Conservation (phyloP, 2,113 vertebrate species). For the Lucifuga dentata region DNA sequence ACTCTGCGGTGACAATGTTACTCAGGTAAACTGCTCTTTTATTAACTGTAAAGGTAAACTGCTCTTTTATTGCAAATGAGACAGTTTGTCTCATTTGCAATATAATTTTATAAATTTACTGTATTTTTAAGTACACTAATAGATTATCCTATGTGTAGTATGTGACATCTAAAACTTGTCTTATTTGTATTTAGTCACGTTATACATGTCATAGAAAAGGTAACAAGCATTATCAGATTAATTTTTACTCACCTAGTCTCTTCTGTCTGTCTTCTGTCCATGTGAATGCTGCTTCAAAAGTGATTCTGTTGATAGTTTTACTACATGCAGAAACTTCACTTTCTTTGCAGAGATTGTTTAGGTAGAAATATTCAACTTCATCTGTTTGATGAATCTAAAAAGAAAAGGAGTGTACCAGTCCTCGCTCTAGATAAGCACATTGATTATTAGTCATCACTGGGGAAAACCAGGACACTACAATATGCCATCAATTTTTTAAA, state of each 20-base stretch:
- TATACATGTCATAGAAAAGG: too few relatives aligned
- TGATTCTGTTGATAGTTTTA: slow-evolving; percentile 9
- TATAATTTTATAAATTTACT: too few relatives aligned
- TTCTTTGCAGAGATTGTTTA: not conserved
- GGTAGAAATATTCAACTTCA: not conserved
- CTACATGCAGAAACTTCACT: not conserved
- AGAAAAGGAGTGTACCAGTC: slow-evolving; percentile 11
- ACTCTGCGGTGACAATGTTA: not conserved
- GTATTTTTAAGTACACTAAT: too few relatives aligned
- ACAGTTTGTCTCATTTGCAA: too few relatives aligned
- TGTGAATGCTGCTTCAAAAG: slow-evolving; percentile 2
- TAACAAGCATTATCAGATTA: slow-evolving; percentile 9
- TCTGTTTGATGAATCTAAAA: slow-evolving; percentile 4
- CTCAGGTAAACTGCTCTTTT: too few relatives aligned
- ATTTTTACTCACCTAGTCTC: slow-evolving; percentile 24
- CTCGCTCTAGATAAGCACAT: slow-evolving; percentile 64
- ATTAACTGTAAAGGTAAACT: too few relatives aligned
- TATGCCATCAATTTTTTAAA: slow-evolving; percentile 73
- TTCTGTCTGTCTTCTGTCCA: too few relatives aligned
- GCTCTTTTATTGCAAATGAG: too few relatives aligned
- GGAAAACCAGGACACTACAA: slow-evolving; percentile 57
- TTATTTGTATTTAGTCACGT: too few relatives aligned
- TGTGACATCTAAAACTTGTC: too few relatives aligned
- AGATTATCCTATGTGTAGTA: too few relatives aligned
- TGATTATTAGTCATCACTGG: slow-evolving; percentile 64